Percentiles rank a stretch among this genome's conserved stretches.
These are phyloP conservation scores for Lichenostomus cassidix DNA, from an alignment of 2,113 vertebrate genomes.

Conservation along the genomic window DNA sequence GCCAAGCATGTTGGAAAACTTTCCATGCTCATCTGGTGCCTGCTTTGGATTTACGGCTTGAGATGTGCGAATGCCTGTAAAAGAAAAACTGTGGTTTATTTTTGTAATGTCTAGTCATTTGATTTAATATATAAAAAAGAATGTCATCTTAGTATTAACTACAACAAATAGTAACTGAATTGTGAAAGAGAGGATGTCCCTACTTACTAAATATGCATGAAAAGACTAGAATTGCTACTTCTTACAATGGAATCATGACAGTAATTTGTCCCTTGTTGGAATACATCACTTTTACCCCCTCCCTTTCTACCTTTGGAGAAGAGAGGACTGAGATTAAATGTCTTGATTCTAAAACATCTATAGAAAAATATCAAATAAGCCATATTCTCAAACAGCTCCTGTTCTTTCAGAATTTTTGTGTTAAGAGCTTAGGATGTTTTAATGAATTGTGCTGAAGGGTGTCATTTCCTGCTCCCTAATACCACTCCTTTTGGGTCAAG, in stretches of 20 bases:
- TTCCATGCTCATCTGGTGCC: not conserved
- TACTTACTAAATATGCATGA: not conserved
- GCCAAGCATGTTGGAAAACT: not conserved
- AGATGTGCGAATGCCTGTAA: not conserved
- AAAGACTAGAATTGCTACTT: not conserved
- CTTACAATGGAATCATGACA: not conserved
- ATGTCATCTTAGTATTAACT: not conserved
- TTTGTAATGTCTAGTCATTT: not conserved
- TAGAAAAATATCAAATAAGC: not conserved
- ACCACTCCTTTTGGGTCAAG: not conserved
- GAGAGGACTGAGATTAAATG: not conserved
- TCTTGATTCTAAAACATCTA: not conserved
- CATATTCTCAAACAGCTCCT: not conserved
- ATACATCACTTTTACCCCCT: not conserved
- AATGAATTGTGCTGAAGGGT: not conserved
- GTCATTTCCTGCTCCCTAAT: not conserved
- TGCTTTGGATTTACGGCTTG: not conserved
- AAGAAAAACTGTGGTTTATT: not conserved
- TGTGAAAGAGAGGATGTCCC: not conserved
- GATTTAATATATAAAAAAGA: not conserved
- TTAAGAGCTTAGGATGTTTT: not conserved
- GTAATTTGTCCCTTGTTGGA: not conserved
- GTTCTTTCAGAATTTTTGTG: not conserved
- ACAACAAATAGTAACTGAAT: not conserved
- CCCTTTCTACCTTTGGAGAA: not conserved